Percentiles rank a stretch among this genome's conserved stretches.
phyloP scores from a whole-genome alignment of 2,797 vertebrate genomes.

The Pangasius sanitwongsei region DNA sequence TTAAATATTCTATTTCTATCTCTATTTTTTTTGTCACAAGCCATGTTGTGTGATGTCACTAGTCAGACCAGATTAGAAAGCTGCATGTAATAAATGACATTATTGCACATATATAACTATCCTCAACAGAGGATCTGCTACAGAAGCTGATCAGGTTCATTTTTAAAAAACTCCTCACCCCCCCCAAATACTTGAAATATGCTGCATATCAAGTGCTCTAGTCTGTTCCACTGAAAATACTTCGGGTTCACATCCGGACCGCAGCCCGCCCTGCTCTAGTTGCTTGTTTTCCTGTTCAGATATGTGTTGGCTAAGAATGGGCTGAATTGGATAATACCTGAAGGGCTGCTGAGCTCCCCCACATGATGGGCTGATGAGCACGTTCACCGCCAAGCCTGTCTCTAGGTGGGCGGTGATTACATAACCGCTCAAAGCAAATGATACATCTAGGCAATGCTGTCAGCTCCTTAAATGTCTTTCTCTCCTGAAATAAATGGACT shows the following conservation, averaged over 20 bases:
- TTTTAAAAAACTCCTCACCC: not conserved
- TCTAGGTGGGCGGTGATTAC: slow-evolving; percentile 35
- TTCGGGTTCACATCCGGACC: no score
- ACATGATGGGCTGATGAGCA: slow-evolving; percentile 51
- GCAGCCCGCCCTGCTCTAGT: not conserved
- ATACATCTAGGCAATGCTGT: not conserved
- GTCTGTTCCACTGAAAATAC: not conserved
- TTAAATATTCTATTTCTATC: not conserved
- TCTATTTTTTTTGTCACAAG: no score
- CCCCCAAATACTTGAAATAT: no score
- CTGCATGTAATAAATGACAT: not conserved
- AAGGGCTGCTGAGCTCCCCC: slow-evolving; percentile 39
- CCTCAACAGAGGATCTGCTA: not conserved
- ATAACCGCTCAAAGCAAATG: slow-evolving; percentile 34
- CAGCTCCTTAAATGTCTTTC: not conserved
- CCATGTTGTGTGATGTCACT: not conserved
- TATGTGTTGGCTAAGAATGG: slow-evolving; percentile 16
- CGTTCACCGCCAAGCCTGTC: slow-evolving; percentile 27
- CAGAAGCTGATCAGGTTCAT: not conserved
- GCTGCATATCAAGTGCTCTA: no score
- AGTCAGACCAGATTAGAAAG: no score
- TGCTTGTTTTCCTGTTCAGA: not conserved
- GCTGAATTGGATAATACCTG: slow-evolving; percentile 45
- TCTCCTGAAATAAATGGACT: not conserved
- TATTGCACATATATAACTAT: not conserved